phyloP scores from a whole-genome alignment of 1,140 invertebrate genomes.

The Drosophila bocqueti region DNA sequence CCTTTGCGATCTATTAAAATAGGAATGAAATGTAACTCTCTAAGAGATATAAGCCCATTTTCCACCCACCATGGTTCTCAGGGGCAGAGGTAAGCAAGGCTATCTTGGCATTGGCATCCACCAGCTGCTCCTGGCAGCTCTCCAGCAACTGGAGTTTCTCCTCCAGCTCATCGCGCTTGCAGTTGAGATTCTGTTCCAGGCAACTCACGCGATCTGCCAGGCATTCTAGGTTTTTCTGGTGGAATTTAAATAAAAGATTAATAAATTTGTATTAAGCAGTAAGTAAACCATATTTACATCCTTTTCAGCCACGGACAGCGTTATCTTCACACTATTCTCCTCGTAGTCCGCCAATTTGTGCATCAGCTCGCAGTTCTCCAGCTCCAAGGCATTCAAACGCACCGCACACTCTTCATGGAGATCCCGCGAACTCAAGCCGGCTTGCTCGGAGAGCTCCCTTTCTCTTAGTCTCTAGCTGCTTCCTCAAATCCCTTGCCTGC shows the following conservation, averaged over 20 bases:
- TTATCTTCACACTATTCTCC: slow-evolving; percentile 57
- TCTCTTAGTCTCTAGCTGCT: slow-evolving; percentile 42
- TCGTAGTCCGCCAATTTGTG: slow-evolving; percentile 73
- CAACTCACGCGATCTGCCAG: slow-evolving; percentile 73
- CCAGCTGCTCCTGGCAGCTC: slow-evolving; percentile 75
- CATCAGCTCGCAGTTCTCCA: slow-evolving; percentile 71
- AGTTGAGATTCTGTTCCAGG: slow-evolving; percentile 72
- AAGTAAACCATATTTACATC: slow-evolving; percentile 49
- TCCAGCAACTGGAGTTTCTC: slow-evolving; percentile 76
- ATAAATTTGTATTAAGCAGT: no score
- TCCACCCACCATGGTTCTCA: slow-evolving; percentile 60
- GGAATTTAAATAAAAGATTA: no score
- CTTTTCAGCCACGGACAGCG: slow-evolving; percentile 67
- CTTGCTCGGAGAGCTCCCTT: slow-evolving; percentile 20
- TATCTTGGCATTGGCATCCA: slow-evolving; percentile 77
- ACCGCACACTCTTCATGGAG: slow-evolving; percentile 43
- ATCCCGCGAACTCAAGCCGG: slow-evolving; percentile 8
- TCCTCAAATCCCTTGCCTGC: slow-evolving; percentile 32
- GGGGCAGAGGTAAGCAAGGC: slow-evolving; percentile 59
- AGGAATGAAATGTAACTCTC: not conserved
- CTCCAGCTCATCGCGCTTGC: slow-evolving; percentile 75
- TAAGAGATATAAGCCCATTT: no score
- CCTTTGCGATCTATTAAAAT: slow-evolving; percentile 80
- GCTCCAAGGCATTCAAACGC: slow-evolving; percentile 53
- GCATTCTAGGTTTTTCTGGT: slow-evolving; percentile 73